These are phyloP conservation scores for Ischnura elegans DNA, from an alignment of 2,888 invertebrate species.

Conservation along the genomic window DNA sequence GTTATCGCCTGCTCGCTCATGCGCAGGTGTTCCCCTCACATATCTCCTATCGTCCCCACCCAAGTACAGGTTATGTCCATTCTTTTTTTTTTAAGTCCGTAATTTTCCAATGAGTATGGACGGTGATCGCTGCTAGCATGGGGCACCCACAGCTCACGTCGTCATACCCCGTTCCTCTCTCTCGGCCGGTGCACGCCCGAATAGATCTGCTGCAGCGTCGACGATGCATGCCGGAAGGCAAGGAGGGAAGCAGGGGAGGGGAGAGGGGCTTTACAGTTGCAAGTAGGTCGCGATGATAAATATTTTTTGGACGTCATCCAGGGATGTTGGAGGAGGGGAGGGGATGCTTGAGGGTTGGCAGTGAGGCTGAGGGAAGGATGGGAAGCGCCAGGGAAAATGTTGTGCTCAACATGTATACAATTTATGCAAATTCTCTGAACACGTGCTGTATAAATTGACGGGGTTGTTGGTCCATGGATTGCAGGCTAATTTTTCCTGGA, in stretches of 20 bases:
- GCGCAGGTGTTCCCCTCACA: neutral
- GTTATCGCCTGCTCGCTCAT: neutral
- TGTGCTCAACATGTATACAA: no score
- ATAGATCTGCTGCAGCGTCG: slow-evolving; percentile 60
- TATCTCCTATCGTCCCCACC: neutral
- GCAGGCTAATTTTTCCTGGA: slow-evolving; percentile 13
- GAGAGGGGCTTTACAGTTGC: neutral
- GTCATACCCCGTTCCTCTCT: neutral
- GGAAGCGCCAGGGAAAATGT: slow-evolving; percentile 32
- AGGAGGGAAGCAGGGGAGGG: no score
- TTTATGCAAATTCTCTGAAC: no score
- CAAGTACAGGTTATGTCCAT: neutral
- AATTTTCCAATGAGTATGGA: slow-evolving; percentile 27
- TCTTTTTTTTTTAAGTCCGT: neutral
- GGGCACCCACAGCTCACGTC: neutral
- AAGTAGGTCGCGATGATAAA: slow-evolving; percentile 65
- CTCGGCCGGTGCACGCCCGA: slow-evolving; percentile 27
- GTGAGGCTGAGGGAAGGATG: neutral
- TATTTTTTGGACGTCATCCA: slow-evolving; percentile 47
- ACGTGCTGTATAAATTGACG: no score
- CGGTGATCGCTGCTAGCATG: neutral
- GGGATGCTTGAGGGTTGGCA: neutral
- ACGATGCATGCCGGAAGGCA: slow-evolving; percentile 43
- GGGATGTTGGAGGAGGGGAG: neutral
- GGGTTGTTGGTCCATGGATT: slow-evolving; percentile 18